Base-by-base conservation (phyloP, 2,888 invertebrate genomes). In the Ormyrus nitidulus region DNA sequence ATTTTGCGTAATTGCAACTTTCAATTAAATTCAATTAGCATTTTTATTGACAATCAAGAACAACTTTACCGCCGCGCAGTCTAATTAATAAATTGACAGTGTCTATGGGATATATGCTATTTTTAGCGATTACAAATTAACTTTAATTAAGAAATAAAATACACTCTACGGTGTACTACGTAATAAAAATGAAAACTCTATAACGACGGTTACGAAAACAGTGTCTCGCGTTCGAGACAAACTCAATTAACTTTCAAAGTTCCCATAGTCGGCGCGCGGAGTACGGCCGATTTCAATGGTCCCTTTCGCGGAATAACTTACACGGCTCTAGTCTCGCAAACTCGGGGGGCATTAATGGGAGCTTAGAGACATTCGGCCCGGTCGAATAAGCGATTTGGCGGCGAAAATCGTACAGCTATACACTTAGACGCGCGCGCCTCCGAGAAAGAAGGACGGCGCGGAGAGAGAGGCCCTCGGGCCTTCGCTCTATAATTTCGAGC, bases 401-500 rank as follows among this genome's bases (percentile, higher is more conserved):
- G 77, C 71, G 69, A 79, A 75, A 78, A 77, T 61, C 72, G 73
- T 44, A 53, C 2, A 19, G 19, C 19, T 19, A 19, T 19, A 19
- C 19, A 19, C 19, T 19, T 19, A 19, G 19, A 19, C 19, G 19
- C 19, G 19, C 34, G 34, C 34, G 34, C 34, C 34, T 34, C 34
- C 34, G 34, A 34, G 34, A 34, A 34, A 4, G 34, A 34, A 34
- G 34, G 34, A 34, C 34, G 34, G 34, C 34, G 4, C 34, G 34
- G 2, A 2, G 10, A 10, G 46, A 74, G 65, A 79, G 74, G 72
- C 59, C 79, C 73, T 59, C 77, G 71, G 62, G 54, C 77, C 65
- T 77, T 65, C 77, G 81, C 83, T 83, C 83, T 86, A 83, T 86
- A 86, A 86, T 87, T 87, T 87, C 73, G 85, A 85, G 81, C 86